These are phyloP conservation scores for Chloebia gouldiae DNA, from an alignment of 2,113 vertebrate genomes.

Conservation along the genomic window DNA sequence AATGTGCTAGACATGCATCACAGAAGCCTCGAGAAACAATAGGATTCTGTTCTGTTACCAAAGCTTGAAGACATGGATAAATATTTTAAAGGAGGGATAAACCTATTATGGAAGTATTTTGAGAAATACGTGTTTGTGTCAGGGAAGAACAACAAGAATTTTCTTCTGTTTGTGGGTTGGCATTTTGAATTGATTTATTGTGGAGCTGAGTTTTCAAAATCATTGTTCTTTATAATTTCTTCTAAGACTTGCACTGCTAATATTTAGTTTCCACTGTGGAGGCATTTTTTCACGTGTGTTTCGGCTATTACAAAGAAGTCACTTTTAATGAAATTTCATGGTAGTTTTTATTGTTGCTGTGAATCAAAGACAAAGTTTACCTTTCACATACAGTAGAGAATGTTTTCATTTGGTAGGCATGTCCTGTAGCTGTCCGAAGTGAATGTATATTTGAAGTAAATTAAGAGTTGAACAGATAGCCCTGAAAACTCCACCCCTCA, in stretches of 20 bases:
- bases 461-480: not conserved
- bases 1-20: not conserved
- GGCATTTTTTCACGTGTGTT: not conserved
- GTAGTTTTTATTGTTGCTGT: conserved; percentile 1
- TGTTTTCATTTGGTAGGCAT: conserved; percentile 5
- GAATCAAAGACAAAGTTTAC: conserved; percentile 48
- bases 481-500: not conserved
- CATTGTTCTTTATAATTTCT: not conserved
- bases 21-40: not conserved
- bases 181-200: not conserved
- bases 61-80: not conserved
- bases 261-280: not conserved
- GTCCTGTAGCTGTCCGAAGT: conserved; percentile 4
- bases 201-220: not conserved
- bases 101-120: not conserved
- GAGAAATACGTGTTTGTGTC: rapidly evolving
- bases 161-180: not conserved
- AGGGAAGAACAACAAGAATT: not conserved
- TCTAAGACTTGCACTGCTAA: not conserved
- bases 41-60: not conserved
- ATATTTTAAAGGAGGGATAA: not conserved
- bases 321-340: conserved; percentile 44
- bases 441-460: conserved; percentile 10
- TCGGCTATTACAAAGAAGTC: not conserved
- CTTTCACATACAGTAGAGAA: conserved; percentile 6